phyloP scores from a whole-genome alignment of 2,797 vertebrate genomes.

The Eulemur mongoz region DNA sequence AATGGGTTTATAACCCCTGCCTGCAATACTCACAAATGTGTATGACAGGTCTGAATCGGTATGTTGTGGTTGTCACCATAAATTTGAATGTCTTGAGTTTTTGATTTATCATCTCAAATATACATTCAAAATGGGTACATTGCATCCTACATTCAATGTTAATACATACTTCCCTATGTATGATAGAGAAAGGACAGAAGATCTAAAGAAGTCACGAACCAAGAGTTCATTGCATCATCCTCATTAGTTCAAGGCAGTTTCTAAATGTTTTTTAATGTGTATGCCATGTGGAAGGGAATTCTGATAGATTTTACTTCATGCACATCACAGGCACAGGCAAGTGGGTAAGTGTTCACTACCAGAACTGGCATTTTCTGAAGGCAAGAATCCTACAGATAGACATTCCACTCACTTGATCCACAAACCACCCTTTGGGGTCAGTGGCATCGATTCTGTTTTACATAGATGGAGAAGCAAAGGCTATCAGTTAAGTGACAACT shows the following conservation, averaged over 20 bases:
- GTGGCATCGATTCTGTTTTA: neutral
- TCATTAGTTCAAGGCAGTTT: neutral
- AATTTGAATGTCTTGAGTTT: neutral
- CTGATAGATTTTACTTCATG: neutral
- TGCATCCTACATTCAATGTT: neutral
- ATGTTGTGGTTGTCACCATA: neutral
- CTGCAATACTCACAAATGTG: neutral
- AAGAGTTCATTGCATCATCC: neutral
- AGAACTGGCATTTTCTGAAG: constrained; percentile 31
- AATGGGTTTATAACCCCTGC: neutral
- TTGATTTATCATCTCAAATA: neutral
- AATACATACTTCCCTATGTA: neutral
- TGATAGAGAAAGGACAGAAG: neutral
- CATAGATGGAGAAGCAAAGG: neutral
- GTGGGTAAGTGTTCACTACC: neutral
- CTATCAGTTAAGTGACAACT: neutral
- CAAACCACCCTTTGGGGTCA: neutral
- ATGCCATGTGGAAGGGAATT: neutral
- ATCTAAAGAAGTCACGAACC: neutral
- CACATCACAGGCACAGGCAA: neutral
- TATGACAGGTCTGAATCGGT: neutral
- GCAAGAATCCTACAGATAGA: neutral
- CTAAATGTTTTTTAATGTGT: neutral
- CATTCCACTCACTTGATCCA: neutral
- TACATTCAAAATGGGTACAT: neutral